Percentiles rank a stretch among this genome's conserved stretches.
phyloP scores from a whole-genome alignment of 2,888 invertebrate genomes.

The Octonoba sinensis region DNA sequence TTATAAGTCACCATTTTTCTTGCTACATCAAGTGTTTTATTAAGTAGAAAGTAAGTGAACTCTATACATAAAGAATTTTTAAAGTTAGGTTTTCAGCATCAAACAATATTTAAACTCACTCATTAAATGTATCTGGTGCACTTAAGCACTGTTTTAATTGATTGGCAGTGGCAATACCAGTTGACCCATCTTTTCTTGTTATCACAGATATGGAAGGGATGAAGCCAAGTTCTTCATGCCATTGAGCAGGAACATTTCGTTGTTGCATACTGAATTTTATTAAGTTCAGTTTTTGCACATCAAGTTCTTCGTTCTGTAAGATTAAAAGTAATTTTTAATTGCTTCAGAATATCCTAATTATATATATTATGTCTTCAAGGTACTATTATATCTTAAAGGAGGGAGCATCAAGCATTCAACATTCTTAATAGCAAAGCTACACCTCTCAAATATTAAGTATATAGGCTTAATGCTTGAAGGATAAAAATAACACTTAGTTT shows the following conservation, averaged over 20 bases:
- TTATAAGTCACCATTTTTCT: no score
- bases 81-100: no score
- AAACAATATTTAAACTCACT: constrained; percentile 23
- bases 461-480: no score
- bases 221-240: constrained; percentile 14
- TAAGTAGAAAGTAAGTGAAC: no score
- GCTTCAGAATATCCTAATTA: no score
- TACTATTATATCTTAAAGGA: no score
- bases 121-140: constrained; percentile 5
- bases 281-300: constrained; percentile 18
- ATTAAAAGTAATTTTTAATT: not conserved
- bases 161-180: constrained; percentile 16
- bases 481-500: not conserved
- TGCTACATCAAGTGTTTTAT: no score
- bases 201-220: constrained; percentile 41
- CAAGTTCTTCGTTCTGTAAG: constrained; percentile 26
- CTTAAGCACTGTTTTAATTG: constrained; percentile 26
- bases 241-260: constrained; percentile 1
- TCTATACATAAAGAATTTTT: no score
- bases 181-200: constrained; percentile 23
- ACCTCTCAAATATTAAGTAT: no score
- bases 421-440: no score
- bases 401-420: no score
- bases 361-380: no score
- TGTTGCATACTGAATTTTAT: constrained; percentile 25